phyloP scores from a whole-genome alignment of 1,140 invertebrate species.

The Caenorhabditis remanei region DNA sequence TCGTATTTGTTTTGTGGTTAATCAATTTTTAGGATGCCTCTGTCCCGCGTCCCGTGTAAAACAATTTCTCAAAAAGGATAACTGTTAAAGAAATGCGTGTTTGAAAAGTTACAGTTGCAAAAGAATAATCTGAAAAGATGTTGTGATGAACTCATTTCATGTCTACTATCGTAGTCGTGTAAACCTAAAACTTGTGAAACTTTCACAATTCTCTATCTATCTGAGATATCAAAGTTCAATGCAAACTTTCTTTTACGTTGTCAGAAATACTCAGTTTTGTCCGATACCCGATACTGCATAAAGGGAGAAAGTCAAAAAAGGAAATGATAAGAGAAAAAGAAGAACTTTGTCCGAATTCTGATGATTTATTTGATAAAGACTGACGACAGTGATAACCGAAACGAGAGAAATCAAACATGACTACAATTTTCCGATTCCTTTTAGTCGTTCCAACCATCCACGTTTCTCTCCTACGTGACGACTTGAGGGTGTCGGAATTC shows the following conservation, averaged over 20 bases:
- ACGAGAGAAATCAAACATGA: constrained; percentile 26
- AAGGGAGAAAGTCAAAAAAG: constrained; percentile 25
- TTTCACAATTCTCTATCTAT: background rate
- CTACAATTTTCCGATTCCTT: constrained; percentile 53
- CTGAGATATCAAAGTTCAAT: constrained; percentile 2
- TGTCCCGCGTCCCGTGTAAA: too few species aligned
- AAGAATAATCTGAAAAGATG: too few species aligned
- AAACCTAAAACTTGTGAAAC: too few species aligned
- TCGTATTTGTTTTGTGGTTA: too few species aligned
- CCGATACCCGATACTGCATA: background rate
- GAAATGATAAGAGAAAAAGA: constrained; percentile 40
- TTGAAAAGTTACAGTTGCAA: too few species aligned
- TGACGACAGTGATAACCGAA: constrained; percentile 40
- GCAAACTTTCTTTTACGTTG: background rate
- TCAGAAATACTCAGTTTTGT: background rate
- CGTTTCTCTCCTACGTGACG: constrained; percentile 24
- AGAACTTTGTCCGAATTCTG: constrained; percentile 51
- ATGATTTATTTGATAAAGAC: constrained; percentile 41
- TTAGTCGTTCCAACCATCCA: constrained; percentile 41
- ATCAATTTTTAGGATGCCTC: too few species aligned
- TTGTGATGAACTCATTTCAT: too few species aligned
- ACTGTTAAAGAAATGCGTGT: too few species aligned
- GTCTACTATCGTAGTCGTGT: too few species aligned
- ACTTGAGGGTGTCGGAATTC: constrained; percentile 31
- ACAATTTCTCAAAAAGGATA: too few species aligned